Conservation (phyloP, 2,797 vertebrate species). For the Gephyroberyx darwinii region DNA sequence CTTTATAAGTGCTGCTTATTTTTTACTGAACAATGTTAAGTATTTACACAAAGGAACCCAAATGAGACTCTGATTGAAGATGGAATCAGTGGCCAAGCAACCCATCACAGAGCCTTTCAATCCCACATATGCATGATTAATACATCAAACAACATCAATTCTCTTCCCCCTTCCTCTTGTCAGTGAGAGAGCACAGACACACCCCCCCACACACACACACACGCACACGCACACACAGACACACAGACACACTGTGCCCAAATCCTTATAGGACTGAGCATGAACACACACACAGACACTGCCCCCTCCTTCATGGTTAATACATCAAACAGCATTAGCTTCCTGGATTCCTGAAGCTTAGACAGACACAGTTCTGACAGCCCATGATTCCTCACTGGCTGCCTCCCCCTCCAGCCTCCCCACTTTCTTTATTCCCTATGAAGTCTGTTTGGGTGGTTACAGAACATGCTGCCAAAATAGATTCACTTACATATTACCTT, state of each 20-base stretch:
- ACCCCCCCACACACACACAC: constrained; percentile 22
- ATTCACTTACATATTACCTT: constrained; percentile 78
- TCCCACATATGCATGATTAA: constrained; percentile 82
- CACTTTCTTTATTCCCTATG: constrained; percentile 75
- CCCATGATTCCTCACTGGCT: constrained; percentile 71
- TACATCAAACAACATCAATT: constrained; percentile 81
- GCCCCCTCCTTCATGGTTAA: constrained; percentile 84
- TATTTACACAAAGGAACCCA: constrained; percentile 76
- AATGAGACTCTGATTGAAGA: constrained; percentile 80
- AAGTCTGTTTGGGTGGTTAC: constrained; percentile 79
- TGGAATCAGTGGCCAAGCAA: constrained; percentile 71
- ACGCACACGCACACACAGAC: constrained; percentile 5
- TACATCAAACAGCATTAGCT: constrained; percentile 86
- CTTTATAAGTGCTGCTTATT: constrained; percentile 64
- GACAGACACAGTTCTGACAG: constrained; percentile 82
- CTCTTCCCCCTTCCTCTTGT: constrained; percentile 65
- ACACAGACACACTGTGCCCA: constrained; percentile 59
- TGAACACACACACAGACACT: constrained; percentile 54
- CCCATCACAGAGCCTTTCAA: constrained; percentile 74
- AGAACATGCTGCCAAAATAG: constrained; percentile 78
- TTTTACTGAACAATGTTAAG: constrained; percentile 72
- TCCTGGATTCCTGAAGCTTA: constrained; percentile 81
- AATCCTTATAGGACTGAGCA: constrained; percentile 69
- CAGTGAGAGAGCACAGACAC: constrained; percentile 40
- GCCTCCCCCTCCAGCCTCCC: constrained; percentile 62